Conservation (phyloP, 2,888 invertebrate species). For the Drosophila seclusa region DNA sequence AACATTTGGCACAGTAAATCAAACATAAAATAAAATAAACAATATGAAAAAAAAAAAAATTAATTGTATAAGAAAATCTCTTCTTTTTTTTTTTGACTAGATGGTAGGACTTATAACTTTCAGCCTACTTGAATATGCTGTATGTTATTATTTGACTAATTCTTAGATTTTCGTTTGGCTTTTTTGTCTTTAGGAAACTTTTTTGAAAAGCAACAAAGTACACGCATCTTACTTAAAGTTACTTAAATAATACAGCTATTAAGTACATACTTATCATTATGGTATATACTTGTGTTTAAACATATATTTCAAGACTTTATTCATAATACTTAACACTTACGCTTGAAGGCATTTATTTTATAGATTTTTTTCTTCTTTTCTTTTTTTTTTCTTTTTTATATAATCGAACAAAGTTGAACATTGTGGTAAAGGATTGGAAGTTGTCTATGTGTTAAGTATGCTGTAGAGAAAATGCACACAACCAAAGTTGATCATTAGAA, state of each 20-base stretch:
- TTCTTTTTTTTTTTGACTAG: conserved; percentile 34
- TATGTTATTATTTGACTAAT: conserved; percentile 29
- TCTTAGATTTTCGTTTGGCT: conserved; percentile 27
- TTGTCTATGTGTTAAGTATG: conserved; percentile 36
- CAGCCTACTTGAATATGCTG: conserved; percentile 26
- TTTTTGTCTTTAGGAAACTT: conserved; percentile 78
- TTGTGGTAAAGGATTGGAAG: conserved; percentile 29
- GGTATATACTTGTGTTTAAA: conserved; percentile 49
- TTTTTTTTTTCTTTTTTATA: conserved; percentile 23
- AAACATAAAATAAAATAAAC: conserved; percentile 35
- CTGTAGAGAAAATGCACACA: conserved; percentile 66
- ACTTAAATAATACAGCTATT: conserved; percentile 45
- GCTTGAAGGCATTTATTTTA: conserved; percentile 72
- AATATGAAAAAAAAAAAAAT: conserved; percentile 32
- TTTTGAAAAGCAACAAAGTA: conserved; percentile 71
- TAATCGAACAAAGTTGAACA: conserved; percentile 41
- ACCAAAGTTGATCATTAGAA: conserved; percentile 44
- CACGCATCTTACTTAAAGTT: conserved; percentile 35
- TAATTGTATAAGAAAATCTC: conserved; percentile 29
- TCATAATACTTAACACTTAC: conserved; percentile 74
- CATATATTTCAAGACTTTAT: conserved; percentile 62
- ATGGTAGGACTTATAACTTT: conserved; percentile 25
- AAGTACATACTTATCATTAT: conserved; percentile 48
- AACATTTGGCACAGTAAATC: conserved; percentile 46
- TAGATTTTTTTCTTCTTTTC: conserved; percentile 29